Evolutionary conservation across 2,888 invertebrate genomes (phyloP), one percentile per base, ranked within the genome.

Genomic region (Ephialtes manifestator): DNA sequence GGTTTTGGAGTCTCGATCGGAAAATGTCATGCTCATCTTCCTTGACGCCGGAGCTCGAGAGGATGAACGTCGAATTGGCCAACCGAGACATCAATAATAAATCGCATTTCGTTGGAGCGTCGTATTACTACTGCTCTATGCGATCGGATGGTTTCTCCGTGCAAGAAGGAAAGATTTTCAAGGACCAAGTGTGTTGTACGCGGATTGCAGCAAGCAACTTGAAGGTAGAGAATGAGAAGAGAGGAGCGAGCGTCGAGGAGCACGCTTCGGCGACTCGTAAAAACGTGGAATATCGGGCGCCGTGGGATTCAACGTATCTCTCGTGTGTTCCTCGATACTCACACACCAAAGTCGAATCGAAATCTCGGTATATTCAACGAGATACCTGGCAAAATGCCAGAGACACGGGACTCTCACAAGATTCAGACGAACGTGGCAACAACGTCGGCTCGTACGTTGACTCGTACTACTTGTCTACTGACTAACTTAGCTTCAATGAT

Each of bases 231-330:
- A 53, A 51, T 24, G 70, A 53, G 70, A 53, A 31, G 53, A 31
- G 53, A 51, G 20, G 70, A 53, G 70, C 31, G 70, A 31, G 68
- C 81, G 72, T 72, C 77, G 81, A 68, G 72, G 76, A 72, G 20
- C 84, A 77, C 84, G 84, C 84, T 81, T 53, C 84, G 77, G 8
- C 60, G 81, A 77, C 72, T 84, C 84, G 81, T 84, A 84, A 84
- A 84, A 84, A 84, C 84, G 84, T 84, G 76, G 71, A 81, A 81
- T 81, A 84, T 84, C 84, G 68, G 67, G 71, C 77, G 72, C 72
- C 74, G 71, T 72, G 68, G 76, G 43, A 51, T 39, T 46, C 72
- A 35, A 81, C 71, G 77, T 77, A 77, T 84, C 72, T 84, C 72
- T 63, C 72, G n/a, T n/a, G 55, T 51, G 58, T 70, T 76, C 67